phyloP scores from a whole-genome alignment of 2,113 vertebrate genomes.

The Hucho hucho region DNA sequence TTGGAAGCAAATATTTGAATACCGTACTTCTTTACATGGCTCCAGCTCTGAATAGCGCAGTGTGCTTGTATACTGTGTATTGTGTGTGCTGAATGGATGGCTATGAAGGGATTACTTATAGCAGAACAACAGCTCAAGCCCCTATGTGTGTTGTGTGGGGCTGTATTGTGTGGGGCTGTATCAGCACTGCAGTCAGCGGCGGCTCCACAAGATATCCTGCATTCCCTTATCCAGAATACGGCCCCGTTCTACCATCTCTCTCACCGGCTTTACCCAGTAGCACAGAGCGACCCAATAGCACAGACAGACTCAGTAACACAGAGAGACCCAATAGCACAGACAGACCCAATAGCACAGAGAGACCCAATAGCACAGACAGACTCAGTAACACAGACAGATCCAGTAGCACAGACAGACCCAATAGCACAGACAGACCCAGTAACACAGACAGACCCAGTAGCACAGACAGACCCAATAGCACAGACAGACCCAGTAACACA shows the following conservation, averaged over 20 bases:
- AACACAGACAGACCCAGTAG: too few species aligned
- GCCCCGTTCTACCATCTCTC: not conserved
- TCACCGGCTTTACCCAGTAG: not conserved
- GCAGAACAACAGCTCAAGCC: slow-evolving; percentile 11
- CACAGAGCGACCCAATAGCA: not conserved
- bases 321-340: not conserved
- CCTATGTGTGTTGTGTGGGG: slow-evolving; percentile 19
- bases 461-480: too few species aligned
- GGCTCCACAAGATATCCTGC: slow-evolving; percentile 4
- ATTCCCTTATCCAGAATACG: slow-evolving; percentile 1
- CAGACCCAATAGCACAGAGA: not conserved
- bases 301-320: not conserved
- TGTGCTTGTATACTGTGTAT: slow-evolving; percentile 12
- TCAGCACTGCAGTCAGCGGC: slow-evolving; percentile 6
- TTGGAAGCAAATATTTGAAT: not conserved
- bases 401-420: too few species aligned
- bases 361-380: too few species aligned
- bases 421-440: too few species aligned
- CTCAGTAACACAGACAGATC: too few species aligned
- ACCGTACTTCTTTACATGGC: not conserved
- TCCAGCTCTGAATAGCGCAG: slow-evolving; percentile 12
- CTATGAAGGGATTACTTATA: slow-evolving; percentile 31
- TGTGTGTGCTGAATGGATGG: slow-evolving; percentile 20
- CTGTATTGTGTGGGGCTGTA: slow-evolving; percentile 26
- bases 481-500: too few species aligned